Base-by-base conservation (phyloP, 2,888 invertebrate species). In the Phalera bucephala region DNA sequence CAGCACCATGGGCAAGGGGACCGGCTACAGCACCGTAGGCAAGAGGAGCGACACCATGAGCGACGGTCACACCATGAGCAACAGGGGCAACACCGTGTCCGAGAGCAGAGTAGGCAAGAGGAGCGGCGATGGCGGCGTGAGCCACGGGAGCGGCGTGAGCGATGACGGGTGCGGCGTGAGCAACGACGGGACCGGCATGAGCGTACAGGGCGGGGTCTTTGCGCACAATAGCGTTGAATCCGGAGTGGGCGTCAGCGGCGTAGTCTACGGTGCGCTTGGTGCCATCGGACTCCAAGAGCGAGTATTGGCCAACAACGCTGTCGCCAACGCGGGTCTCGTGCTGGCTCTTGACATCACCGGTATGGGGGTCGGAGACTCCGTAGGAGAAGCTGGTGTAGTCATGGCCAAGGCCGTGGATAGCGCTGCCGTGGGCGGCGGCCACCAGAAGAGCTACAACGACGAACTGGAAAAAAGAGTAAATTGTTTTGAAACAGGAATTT, bases 311-410 rank as follows among this genome's bases (percentile, higher is more conserved):
- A 48, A 91, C 91, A 27, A 93, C 93, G 53, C 89, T 90, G 76
- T 92, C 92, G n/a, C 93, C 93, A 47, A 86, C 80, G 42, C 93
- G 91, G 40, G 91, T 91, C 82, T 93, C 93, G 49, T 91, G 91
- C 77, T 93, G 93, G 77, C 80, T 82, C 78, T 88, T 88, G 48
- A 85, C 83, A 54, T 88, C 88, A 23, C 88, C 88, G 65, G 88
- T 88, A 73, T 87, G 80, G 15, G 88, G 88, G 72, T 88, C 88
- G 19, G 83, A 72, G 35, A 88, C 88, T 26, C 85, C 85, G 56
- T 88, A 88, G 3, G 87, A 82, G 78, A 86, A 88, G 74, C 83
- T 86, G 61, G 64, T 75, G 77, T 82, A 83, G 67, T 81, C 79
- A 12, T 57, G 80, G 26, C 83, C 82, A 12, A 56, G 80, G 26